A percentile compares a stretch with the other conserved stretches of the same genome.
Conservation (phyloP, 2,888 invertebrate species). For the Esperia sulphurella region DNA sequence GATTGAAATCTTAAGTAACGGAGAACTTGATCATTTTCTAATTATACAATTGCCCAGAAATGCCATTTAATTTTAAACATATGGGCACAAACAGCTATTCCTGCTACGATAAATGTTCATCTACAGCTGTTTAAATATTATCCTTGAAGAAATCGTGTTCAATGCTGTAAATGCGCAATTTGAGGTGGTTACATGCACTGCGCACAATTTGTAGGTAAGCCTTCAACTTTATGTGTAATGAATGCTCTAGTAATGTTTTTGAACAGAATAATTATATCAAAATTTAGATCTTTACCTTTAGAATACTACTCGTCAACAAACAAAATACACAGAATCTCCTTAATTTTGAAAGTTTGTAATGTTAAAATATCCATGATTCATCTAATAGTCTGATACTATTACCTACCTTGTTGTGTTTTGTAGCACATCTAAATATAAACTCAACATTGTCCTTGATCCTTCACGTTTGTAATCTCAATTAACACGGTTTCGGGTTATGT, state of each 20-base stretch:
- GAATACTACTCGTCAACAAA: neutral
- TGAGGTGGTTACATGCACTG: slow-evolving; percentile 40
- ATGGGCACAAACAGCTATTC: slow-evolving; percentile 4
- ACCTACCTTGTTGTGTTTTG: neutral
- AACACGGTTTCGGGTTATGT: neutral
- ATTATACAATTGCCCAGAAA: neutral
- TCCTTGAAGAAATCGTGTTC: slow-evolving; percentile 62
- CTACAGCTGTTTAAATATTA: slow-evolving; percentile 32
- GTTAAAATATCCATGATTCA: neutral
- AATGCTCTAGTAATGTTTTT: slow-evolving; percentile 15
- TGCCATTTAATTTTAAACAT: neutral
- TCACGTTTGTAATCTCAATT: neutral
- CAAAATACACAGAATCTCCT: neutral
- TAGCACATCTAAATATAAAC: slow-evolving; percentile 4
- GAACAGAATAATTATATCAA: too few relatives aligned
- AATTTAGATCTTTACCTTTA: slow-evolving; percentile 4
- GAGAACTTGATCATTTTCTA: too few relatives aligned
- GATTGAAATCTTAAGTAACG: too few relatives aligned
- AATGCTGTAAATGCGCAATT: slow-evolving; percentile 53
- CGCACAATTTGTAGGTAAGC: slow-evolving; percentile 40
- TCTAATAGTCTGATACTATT: neutral
- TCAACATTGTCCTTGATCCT: neutral
- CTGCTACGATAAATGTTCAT: slow-evolving; percentile 16
- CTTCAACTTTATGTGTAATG: slow-evolving; percentile 28
- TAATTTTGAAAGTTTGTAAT: neutral